A percentile compares a stretch with the other conserved stretches of the same genome.
These are phyloP conservation scores for Augiades crinisus DNA, from an alignment of 2,888 invertebrate genomes.

Conservation along the genomic window DNA sequence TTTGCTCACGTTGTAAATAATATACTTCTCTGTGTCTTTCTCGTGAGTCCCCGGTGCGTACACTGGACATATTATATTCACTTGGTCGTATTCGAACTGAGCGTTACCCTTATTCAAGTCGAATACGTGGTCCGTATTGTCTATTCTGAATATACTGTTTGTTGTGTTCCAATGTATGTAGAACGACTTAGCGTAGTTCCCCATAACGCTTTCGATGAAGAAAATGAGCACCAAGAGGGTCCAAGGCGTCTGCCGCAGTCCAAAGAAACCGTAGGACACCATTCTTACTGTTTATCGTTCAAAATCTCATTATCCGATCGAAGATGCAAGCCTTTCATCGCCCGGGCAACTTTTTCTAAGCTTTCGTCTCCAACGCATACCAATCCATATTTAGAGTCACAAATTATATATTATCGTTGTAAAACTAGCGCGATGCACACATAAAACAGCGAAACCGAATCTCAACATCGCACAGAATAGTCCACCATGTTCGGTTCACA, in stretches of 20 bases:
- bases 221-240: constrained; percentile 81
- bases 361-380: constrained; percentile 45
- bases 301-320: constrained; percentile 58
- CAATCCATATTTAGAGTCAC: constrained; percentile 66
- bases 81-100: constrained; percentile 97
- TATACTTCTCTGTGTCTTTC: constrained; percentile 96
- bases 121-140: constrained; percentile 98
- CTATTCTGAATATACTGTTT: constrained; percentile 97
- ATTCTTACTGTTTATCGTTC: constrained; percentile 61
- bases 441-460: constrained; percentile 61
- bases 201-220: constrained; percentile 84
- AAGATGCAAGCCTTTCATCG: constrained; percentile 35
- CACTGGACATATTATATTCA: constrained; percentile 96
- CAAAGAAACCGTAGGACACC: constrained; percentile 70
- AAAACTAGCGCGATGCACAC: constrained; percentile 54
- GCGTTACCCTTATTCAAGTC: constrained; percentile 97
- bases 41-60: constrained; percentile 93
- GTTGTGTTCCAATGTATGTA: constrained; percentile 96
- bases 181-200: constrained; percentile 91
- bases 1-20: constrained; percentile 98
- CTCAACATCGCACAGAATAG: constrained; percentile 59
- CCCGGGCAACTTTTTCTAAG: constrained; percentile 36
- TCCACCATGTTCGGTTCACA: constrained; percentile 76
- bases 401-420: constrained; percentile 41
- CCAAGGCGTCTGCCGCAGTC: constrained; percentile 74